Conservation (phyloP, 2,797 vertebrate species). For the Crocodylus rhombifer region DNA sequence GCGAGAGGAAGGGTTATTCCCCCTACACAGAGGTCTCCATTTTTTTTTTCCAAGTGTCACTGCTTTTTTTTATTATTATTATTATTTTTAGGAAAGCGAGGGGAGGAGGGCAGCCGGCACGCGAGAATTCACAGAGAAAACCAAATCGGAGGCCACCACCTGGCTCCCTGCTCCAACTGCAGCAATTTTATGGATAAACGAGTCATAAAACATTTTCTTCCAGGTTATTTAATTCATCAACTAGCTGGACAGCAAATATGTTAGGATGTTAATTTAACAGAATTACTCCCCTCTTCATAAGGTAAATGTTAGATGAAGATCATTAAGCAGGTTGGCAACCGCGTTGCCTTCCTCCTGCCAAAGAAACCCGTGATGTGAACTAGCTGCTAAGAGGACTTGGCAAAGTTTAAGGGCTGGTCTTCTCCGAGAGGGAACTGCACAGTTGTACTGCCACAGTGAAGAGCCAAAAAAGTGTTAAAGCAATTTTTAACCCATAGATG, state of each 20-base stretch:
- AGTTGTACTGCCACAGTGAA: neutral
- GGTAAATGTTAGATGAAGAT: slow-evolving; percentile 59
- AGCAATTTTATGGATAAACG: slow-evolving; percentile 39
- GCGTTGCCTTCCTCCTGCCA: slow-evolving; percentile 48
- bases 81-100: neutral
- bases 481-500: neutral
- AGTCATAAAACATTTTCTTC: slow-evolving; percentile 59
- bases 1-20: rapidly evolving
- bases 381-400: slow-evolving; percentile 57
- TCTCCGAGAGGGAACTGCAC: neutral
- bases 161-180: neutral
- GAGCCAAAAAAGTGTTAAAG: no score
- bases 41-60: neutral
- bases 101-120: neutral
- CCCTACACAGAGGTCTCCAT: rapidly evolving
- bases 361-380: slow-evolving; percentile 20
- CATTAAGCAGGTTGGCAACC: slow-evolving; percentile 67
- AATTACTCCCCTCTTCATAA: slow-evolving; percentile 69
- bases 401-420: neutral
- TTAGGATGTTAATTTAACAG: slow-evolving; percentile 70
- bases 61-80: neutral
- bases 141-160: neutral
- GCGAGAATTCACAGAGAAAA: neutral
- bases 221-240: slow-evolving; percentile 70
- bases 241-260: slow-evolving; percentile 65